These are phyloP conservation scores for Octonoba sinensis DNA, from an alignment of 2,888 invertebrate genomes.

Conservation along the genomic window DNA sequence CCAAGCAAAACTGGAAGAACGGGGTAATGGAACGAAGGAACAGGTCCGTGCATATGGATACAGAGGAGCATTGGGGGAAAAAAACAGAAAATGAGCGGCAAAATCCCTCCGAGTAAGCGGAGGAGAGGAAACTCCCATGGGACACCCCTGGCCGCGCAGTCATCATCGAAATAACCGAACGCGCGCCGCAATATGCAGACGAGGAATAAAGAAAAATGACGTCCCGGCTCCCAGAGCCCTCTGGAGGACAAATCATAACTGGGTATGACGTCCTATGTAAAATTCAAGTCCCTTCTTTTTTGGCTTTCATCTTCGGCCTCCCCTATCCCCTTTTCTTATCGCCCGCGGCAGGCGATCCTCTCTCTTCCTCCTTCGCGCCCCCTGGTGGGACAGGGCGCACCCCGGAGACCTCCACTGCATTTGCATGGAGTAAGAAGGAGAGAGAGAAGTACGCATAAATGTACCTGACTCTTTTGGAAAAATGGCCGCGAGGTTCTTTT, in stretches of 20 bases:
- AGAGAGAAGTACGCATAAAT: slow-evolving; percentile 33
- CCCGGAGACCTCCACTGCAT: slow-evolving; percentile 38
- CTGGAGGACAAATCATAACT: slow-evolving; percentile 63
- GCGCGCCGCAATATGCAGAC: slow-evolving; percentile 60
- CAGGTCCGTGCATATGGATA: background rate
- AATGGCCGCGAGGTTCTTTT: slow-evolving; percentile 55
- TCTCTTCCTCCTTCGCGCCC: background rate
- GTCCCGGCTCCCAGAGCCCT: slow-evolving; percentile 38
- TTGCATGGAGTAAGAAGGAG: slow-evolving; percentile 48
- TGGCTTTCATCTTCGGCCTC: slow-evolving; percentile 44
- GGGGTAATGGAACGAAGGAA: slow-evolving; percentile 19
- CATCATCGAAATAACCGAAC: slow-evolving; percentile 64
- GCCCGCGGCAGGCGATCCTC: slow-evolving; percentile 53
- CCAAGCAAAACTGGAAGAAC: background rate
- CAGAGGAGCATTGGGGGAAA: slow-evolving; percentile 7
- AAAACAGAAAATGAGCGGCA: slow-evolving; percentile 38
- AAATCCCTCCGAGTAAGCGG: slow-evolving; percentile 27
- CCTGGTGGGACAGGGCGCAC: slow-evolving; percentile 26
- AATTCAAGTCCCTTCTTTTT: slow-evolving; percentile 45
- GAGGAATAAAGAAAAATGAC: slow-evolving; percentile 61
- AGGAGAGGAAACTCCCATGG: slow-evolving; percentile 8
- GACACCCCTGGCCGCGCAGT: slow-evolving; percentile 42
- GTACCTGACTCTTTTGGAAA: slow-evolving; percentile 56
- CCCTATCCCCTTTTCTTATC: slow-evolving; percentile 56
- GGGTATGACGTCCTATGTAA: slow-evolving; percentile 64